Percentiles rank a stretch among this genome's conserved stretches.
phyloP scores from a whole-genome alignment of 2,888 invertebrate genomes.

The Dermolepida albohirtum region DNA sequence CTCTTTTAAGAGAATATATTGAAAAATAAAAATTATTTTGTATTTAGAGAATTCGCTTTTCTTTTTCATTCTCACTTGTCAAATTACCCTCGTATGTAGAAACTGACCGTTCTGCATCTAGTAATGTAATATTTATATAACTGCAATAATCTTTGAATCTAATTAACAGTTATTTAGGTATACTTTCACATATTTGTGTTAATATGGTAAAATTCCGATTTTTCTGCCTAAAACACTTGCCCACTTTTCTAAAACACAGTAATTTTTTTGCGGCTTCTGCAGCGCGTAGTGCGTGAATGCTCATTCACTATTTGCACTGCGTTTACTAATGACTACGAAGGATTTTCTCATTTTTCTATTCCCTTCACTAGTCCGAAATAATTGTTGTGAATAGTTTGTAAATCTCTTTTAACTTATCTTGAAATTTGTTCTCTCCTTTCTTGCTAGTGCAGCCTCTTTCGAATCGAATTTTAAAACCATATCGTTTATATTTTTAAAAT shows the following conservation, averaged over 20 bases:
- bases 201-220: neutral
- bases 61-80: too few species aligned
- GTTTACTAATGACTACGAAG: neutral
- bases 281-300: neutral
- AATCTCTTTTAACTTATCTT: slow-evolving; percentile 7
- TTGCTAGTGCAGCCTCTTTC: neutral
- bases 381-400: neutral
- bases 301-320: neutral
- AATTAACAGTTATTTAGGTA: neutral
- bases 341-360: neutral
- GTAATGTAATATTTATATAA: too few species aligned
- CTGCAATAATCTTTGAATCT: too few species aligned
- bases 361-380: neutral
- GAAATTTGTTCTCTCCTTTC: neutral
- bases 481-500: neutral
- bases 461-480: neutral
- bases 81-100: too few species aligned
- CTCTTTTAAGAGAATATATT: too few species aligned
- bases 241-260: neutral
- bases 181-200: neutral
- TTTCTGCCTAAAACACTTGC: slow-evolving; percentile 9
- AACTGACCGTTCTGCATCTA: too few species aligned
- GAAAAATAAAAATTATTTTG: too few species aligned
- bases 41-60: too few species aligned
- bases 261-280: slow-evolving; percentile 2